Percentiles rank a stretch among this genome's conserved stretches.
phyloP scores from a whole-genome alignment of 2,113 vertebrate species.

The Anser cygnoides region DNA sequence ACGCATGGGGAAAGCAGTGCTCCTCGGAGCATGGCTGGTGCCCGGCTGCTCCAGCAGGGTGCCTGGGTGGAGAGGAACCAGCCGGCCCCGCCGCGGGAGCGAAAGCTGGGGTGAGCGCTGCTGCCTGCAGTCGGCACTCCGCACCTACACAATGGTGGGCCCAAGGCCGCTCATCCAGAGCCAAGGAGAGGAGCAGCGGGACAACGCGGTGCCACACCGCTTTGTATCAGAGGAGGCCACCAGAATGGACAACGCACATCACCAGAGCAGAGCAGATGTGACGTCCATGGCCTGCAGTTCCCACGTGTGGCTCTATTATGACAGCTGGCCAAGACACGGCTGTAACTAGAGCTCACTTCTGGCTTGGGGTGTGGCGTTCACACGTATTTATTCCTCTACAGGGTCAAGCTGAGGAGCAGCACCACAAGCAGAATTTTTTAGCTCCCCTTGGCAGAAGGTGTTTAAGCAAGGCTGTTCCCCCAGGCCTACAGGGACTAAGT shows the following conservation, averaged over 20 bases:
- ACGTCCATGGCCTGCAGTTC: neutral
- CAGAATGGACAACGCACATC: neutral
- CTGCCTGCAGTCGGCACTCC: neutral
- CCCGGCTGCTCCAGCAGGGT: neutral
- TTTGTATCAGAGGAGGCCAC: neutral
- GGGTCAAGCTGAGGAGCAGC: neutral
- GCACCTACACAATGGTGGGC: neutral
- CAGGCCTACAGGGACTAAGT: neutral
- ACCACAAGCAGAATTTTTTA: neutral
- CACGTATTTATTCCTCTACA: neutral
- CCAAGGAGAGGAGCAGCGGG: neutral
- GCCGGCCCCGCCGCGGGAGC: accelerated
- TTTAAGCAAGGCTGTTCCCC: neutral
- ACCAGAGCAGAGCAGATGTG: neutral
- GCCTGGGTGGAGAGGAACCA: neutral
- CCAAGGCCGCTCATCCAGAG: neutral
- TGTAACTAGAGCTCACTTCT: neutral
- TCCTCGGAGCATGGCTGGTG: neutral
- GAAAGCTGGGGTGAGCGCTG: neutral
- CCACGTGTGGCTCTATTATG: neutral
- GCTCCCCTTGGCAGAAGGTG: neutral
- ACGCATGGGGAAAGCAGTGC: neutral
- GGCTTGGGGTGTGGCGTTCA: accelerated
- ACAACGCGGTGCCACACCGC: neutral
- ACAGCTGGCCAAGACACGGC: neutral